Conservation (phyloP, 2,888 invertebrate species). For the Troides aeacus region DNA sequence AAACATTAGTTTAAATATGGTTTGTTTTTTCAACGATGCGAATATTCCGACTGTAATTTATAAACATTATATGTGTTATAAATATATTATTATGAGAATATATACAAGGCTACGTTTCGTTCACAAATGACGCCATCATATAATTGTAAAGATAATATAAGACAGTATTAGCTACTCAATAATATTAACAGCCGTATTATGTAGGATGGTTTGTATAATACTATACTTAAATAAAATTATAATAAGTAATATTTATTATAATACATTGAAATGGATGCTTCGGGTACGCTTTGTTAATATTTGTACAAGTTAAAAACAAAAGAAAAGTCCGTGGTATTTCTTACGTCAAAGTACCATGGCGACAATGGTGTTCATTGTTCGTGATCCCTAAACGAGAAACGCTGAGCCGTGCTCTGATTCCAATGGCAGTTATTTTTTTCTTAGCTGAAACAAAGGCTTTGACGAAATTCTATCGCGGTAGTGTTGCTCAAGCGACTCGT, state of each 20-base stretch:
- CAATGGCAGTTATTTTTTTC: slow-evolving; percentile 27
- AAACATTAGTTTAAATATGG: not conserved
- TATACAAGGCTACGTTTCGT: not conserved
- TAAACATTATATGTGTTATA: not conserved
- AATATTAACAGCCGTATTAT: not conserved
- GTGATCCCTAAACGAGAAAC: not conserved
- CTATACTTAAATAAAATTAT: too few species aligned
- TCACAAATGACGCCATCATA: not conserved
- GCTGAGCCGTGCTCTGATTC: slow-evolving; percentile 15
- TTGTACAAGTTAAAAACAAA: not conserved
- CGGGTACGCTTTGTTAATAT: not conserved
- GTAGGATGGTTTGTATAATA: not conserved
- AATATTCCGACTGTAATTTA: not conserved
- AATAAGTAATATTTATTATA: too few species aligned
- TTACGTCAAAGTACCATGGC: not conserved
- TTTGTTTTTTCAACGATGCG: not conserved
- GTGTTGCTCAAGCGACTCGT: slow-evolving; percentile 56
- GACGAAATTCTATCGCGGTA: slow-evolving; percentile 55
- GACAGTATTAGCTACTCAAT: not conserved
- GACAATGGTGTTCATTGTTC: not conserved
- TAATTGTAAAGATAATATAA: not conserved
- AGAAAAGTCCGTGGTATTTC: not conserved
- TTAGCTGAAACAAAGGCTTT: slow-evolving; percentile 53
- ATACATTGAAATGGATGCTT: too few species aligned
- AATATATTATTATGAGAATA: not conserved